Evolutionary conservation across 1,140 invertebrate genomes (phyloP).

Genomic region (Aphelenchoides fujianensis): DNA sequence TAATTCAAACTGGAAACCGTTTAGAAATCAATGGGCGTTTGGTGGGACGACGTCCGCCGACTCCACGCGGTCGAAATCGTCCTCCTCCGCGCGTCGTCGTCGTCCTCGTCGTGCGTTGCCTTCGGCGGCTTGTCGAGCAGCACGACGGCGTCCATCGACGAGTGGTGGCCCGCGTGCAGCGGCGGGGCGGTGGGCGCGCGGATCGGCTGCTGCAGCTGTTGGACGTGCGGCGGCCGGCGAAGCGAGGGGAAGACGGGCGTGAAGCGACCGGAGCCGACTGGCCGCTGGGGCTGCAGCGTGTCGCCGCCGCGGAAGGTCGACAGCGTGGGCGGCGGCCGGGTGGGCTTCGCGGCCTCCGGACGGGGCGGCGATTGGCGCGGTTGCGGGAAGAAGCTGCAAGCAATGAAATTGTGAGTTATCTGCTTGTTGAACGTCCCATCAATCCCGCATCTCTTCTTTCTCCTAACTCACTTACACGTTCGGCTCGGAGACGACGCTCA

Average conservation of each 20-base stretch:
- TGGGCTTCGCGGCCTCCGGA: neutral
- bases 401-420: slow-evolving; percentile 2
- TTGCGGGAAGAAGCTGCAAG: neutral
- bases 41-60: neutral
- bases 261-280: neutral
- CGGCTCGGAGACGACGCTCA: neutral
- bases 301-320: slow-evolving; percentile 5
- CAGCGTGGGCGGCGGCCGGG: neutral
- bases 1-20: neutral
- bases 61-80: neutral
- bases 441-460: neutral
- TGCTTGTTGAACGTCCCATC: neutral
- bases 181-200: neutral
- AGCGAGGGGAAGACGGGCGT: neutral
- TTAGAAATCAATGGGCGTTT: neutral
- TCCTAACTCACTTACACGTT: neutral
- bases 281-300: neutral
- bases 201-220: no score
- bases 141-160: neutral
- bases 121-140: neutral
- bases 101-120: neutral
- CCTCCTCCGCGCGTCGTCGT: no score
- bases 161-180: neutral
- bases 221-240: neutral
- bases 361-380: neutral